Evolutionary conservation across 2,797 vertebrate genomes (phyloP), one percentile per base, ranked within the genome.

Genomic region (Muscicapa striata): DNA sequence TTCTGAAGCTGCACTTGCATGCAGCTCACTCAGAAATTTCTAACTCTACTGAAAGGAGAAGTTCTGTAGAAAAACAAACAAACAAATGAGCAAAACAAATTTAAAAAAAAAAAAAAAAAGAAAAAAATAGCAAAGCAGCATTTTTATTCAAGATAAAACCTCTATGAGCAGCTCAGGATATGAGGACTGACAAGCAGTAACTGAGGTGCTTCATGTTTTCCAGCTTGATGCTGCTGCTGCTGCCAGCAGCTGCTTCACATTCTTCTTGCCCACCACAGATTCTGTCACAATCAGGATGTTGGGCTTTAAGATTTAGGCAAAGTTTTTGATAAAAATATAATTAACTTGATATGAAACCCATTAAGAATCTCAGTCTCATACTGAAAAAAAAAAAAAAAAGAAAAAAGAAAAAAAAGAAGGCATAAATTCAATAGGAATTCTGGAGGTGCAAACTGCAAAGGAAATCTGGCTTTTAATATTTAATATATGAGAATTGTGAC

Each of bases 401-500:
- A 4, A 8, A 13, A 4, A 16, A 3, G 1, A 5, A 48, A 9
- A 24, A 10, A 20, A 46, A 22, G 2, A 41, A n/a, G 32, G 22
- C 27, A 48, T 55, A 62, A 87, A 32, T 69, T 91, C 38, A 69
- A 34, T 6, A 48, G 74, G 23, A 82, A 55, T 70, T 89, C 49
- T 74, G 23, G 9, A 67, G 22, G 41, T 48, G 23, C 29, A 90
- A 89, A 89, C n/a, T 84, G 67, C n/a, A 74, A 77, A 84, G 70
- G 46, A 93, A 91, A 85, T 61, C 34, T n/a, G 18, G 24, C 43
- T 52, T 93, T 91, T 80, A 79, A 69, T 89, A 91, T 87, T 92
- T 83, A 89, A 83, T 87, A 38, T 21, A 74, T 38, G 80, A 91
- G 59, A 90, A 93, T 62, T 1, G 0, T 57, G 72, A 92, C 26